Evolutionary conservation across 2,113 vertebrate species (phyloP), one percentile per base, ranked within the genome.

Genomic region (Balaenoptera acutorostrata): DNA sequence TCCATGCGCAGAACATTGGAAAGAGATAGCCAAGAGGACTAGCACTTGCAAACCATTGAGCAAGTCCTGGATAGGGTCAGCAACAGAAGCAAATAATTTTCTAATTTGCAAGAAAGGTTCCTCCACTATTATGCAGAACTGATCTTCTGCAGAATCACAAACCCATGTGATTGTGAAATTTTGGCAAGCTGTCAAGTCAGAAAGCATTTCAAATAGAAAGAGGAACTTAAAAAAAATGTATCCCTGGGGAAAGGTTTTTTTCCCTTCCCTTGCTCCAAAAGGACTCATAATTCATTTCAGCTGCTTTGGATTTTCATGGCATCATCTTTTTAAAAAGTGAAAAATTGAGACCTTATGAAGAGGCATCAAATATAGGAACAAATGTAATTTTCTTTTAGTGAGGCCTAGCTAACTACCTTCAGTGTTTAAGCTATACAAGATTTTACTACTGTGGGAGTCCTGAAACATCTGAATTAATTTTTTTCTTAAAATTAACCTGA

Each of bases 181-280:
- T 88, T 85, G 84, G 17, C 64, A 97, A 87, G 61, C 31, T 11
- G 25, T 93, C 68, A n/a, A 82, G 36, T 85, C 44, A 87, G 84
- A 74, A 93, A 96, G 33, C 41, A 80, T 89, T 92, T 96, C 83
- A 92, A 96, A 94, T 20, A 93, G 77, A 94, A 96, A 97, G 91
- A 87, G 61, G 83, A 97, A 97, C 90, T 94, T 31, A 6, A 46
- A 52, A 77, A 88, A 96, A 81, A 92, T 33, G 31, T 52, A n/a
- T 85, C 77, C 82, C 46, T 59, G 41, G 77, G 81, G 86, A 93
- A 80, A 85, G 8, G 44, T 20, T 64, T 49, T 66, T 52, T 55
- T 39, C 6, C 41, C 44, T 49, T n/a, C 55, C 57, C n/a, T 14
- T 39, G 8, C 33, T n/a, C 82, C 12, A 1, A 77, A 94, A 93